Evolutionary conservation across 1,140 invertebrate genomes (phyloP).

Genomic region (Venturia canescens): DNA sequence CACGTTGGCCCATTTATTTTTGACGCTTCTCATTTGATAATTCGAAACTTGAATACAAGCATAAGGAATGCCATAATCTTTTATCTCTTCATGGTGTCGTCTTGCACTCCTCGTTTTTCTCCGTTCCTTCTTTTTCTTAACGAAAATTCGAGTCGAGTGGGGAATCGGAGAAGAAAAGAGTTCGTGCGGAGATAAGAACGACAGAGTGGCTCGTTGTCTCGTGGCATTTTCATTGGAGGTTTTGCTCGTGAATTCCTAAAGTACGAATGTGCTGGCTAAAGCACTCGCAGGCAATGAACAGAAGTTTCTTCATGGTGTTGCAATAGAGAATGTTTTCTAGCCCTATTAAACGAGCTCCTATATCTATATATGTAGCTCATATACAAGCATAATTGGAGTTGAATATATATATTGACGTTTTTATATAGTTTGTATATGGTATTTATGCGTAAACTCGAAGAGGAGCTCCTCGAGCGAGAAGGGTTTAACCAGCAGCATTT

Average conservation of each 20-base stretch:
- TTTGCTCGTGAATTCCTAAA: conserved; percentile 10
- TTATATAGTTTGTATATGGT: not conserved
- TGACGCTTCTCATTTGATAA: no score
- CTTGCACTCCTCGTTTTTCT: no score
- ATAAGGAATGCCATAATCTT: no score
- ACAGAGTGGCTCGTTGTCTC: conserved; percentile 5
- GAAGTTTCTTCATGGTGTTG: not conserved
- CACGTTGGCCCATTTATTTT: no score
- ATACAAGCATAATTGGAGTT: not conserved
- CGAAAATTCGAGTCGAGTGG: not conserved
- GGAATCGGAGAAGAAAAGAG: not conserved
- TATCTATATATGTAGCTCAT: not conserved
- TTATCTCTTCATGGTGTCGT: no score
- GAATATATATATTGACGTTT: no score
- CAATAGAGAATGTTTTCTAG: not conserved
- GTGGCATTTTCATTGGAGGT: conserved; percentile 4
- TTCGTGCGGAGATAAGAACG: not conserved
- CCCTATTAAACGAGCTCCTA: not conserved
- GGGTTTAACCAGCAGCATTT: not conserved
- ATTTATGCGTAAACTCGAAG: not conserved
- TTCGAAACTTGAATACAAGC: no score
- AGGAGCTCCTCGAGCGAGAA: not conserved
- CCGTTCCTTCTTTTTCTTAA: not conserved
- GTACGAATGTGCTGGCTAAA: not conserved
- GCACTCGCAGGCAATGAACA: not conserved